Base-by-base conservation (phyloP, 2,888 invertebrate species). In the Heliconius charithonia region DNA sequence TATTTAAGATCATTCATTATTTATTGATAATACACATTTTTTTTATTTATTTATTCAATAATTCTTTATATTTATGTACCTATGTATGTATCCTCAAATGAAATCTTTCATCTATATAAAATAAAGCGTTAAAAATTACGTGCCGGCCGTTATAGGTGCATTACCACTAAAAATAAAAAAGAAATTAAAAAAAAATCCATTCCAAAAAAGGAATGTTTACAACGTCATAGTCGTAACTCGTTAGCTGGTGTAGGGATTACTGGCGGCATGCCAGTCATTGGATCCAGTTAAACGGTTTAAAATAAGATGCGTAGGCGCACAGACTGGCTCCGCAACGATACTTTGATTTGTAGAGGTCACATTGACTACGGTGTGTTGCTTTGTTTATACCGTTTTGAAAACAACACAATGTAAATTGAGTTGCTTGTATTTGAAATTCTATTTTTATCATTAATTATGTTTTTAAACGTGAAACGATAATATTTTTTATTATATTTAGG, bases 121-220 rank as follows among this genome's bases (percentile, higher is more conserved):
- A 25, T 59, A 51, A 45, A 19, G 29, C 29, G 32, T 65, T 56
- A 74, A 76, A 67, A 72, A 74, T 78, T 72, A 75, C 63, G 37
- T 22, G 82, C 82, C 76, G 77, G 71, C 79, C 80, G 74, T 78
- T 77, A 76, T 71, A 67, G 72, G 63, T 69, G 63, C 56, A 71
- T 78, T 76, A 79, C 76, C 76, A 75, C 77, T 78, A 74, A 78
- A 79, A 79, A 80, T 80, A 78, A 79, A 65, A 45, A 45, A 13
- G 13, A 76, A 56, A 70, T 76, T 37, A 10, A 62, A 63, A 76
- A 80, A 89, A 89, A 89, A 82, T 9, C 85, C 85, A 84, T 85
- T 85, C 83, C 87, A 86, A 81, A 88, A 90, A 89, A 87, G 90
- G 87, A 88, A 92, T 89, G 88, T 91, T 90, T 90, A 91, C 88